Base-by-base conservation (phyloP, 1,140 invertebrate genomes). In the Monochamus saltuarius region DNA sequence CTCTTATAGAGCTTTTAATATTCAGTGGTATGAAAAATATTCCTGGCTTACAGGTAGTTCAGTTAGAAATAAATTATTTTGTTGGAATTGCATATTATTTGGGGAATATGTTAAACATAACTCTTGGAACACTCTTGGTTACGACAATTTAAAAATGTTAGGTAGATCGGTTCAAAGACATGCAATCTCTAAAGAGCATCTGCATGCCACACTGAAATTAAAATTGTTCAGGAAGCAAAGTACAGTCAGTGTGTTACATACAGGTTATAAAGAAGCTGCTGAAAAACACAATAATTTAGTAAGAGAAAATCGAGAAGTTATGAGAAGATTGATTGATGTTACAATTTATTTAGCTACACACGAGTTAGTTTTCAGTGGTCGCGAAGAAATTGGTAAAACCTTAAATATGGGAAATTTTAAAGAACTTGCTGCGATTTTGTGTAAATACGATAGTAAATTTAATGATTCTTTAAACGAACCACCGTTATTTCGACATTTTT, bases 101-200 rank as follows among this genome's bases (percentile, higher is more conserved):
- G 11, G n/a, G 9, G 42, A 47, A 43, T 14, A 34, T 45, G 19
- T 16, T 52, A 29, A 29, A 29, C 6, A 34, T 17, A 16, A 4
- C 37, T 19, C 50, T 9, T 62, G 59, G 59, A 45, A 22, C n/a
- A 49, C 34, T 4, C 29, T 19, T 34, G 46, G 59, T 2, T 62
- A 56, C 42, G 17, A 14, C 11, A 54, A 62, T 62, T 56, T 62
- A 35, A 56, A 56, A 43, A 47, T 51, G 45, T 40, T 56, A 50
- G 11, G 6, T 19, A 13, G 46, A 29, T 39, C 37, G 11, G 38
- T 56, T 35, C 14, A 2, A 13, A 56, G 17, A 40, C 59, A 62
- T 40, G 19, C n/a, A 7, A 37, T 13, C 29, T 29, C 29, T 9
- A 16, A 36, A 29, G 55, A 62, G 35, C 61, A 62, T 22, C 58